Percentiles rank a stretch among this genome's conserved stretches.
These are phyloP conservation scores for Zygogramma bicolorata DNA, from an alignment of 2,888 invertebrate genomes.

Conservation along the genomic window DNA sequence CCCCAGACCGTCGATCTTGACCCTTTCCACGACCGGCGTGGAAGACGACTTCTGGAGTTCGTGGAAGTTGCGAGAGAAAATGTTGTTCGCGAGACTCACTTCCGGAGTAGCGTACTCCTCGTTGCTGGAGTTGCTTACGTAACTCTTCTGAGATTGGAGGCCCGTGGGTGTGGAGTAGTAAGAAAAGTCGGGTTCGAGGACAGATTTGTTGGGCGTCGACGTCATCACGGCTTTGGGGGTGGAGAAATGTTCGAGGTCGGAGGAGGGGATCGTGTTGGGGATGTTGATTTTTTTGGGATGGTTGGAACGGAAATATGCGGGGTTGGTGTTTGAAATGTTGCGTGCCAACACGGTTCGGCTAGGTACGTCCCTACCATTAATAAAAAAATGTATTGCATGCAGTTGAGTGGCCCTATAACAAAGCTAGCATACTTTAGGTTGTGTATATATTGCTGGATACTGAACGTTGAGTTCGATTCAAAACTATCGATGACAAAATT, in stretches of 20 bases:
- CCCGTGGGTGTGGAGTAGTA: slow-evolving; percentile 53
- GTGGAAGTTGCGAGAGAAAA: slow-evolving; percentile 58
- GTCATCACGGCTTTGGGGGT: slow-evolving; percentile 37
- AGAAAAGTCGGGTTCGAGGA: background rate
- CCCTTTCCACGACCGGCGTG: slow-evolving; percentile 54
- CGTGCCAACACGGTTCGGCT: slow-evolving; percentile 72
- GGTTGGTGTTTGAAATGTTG: slow-evolving; percentile 44
- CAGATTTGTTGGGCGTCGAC: slow-evolving; percentile 40
- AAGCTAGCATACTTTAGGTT: slow-evolving; percentile 39
- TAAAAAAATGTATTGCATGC: slow-evolving; percentile 66
- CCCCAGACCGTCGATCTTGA: slow-evolving; percentile 35
- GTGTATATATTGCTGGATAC: slow-evolving; percentile 39
- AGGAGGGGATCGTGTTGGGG: slow-evolving; percentile 53
- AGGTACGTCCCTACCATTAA: slow-evolving; percentile 72
- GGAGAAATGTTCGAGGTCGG: slow-evolving; percentile 42
- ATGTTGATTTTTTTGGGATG: slow-evolving; percentile 58
- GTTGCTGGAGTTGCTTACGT: slow-evolving; percentile 54
- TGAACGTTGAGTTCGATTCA: background rate
- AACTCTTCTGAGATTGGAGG: slow-evolving; percentile 56
- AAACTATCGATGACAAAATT: background rate
- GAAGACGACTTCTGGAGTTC: slow-evolving; percentile 60
- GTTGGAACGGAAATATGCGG: slow-evolving; percentile 52
- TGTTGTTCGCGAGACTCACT: slow-evolving; percentile 43
- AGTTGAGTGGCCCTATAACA: slow-evolving; percentile 42
- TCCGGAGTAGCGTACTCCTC: slow-evolving; percentile 63